phyloP scores from a whole-genome alignment of 2,888 invertebrate genomes.

The Baronia brevicornis region DNA sequence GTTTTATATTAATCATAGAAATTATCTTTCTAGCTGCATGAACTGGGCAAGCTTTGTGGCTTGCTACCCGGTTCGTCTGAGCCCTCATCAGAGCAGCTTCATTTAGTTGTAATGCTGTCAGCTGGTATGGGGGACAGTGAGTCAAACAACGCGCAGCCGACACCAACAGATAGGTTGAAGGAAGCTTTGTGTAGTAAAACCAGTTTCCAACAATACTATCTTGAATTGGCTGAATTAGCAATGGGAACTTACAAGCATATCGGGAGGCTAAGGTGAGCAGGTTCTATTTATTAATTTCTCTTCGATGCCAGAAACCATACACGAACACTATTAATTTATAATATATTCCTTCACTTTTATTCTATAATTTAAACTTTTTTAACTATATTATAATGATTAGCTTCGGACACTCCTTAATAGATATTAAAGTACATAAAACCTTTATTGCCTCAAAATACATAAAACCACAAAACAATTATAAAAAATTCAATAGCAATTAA shows the following conservation, averaged over 20 bases:
- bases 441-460: no score
- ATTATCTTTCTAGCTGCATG: conserved; percentile 78
- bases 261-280: conserved; percentile 75
- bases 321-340: no score
- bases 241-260: conserved; percentile 98
- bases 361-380: no score
- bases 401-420: no score
- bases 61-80: conserved; percentile 86
- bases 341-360: no score
- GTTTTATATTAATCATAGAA: no score
- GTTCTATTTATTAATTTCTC: background rate
- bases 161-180: conserved; percentile 88
- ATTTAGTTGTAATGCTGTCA: conserved; percentile 91
- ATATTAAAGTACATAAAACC: no score
- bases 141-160: conserved; percentile 53
- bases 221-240: conserved; percentile 94
- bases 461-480: no score
- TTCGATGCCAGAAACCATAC: no score
- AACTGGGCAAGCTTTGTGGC: conserved; percentile 92
- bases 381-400: no score
- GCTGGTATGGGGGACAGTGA: conserved; percentile 92
- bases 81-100: conserved; percentile 91
- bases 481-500: no score
- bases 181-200: conserved; percentile 93
- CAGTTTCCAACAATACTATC: conserved; percentile 91